Conservation (phyloP, 2,888 invertebrate species). For the Zaprionus obscuricornis region DNA sequence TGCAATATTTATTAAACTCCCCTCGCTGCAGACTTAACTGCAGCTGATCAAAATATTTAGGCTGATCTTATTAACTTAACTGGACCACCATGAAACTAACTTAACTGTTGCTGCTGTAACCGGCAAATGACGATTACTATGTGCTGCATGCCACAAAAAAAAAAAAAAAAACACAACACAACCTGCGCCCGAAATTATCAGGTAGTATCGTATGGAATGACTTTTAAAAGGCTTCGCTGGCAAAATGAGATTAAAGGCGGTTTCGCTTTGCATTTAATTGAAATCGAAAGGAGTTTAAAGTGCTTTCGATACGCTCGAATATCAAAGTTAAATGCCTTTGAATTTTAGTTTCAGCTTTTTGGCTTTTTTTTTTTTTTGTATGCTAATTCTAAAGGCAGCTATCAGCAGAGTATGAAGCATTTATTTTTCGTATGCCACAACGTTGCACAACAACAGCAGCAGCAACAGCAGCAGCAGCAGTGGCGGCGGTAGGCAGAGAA, state of each 20-base stretch:
- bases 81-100: constrained; percentile 29
- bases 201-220: constrained; percentile 10
- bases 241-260: constrained; percentile 2
- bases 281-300: constrained; percentile 55
- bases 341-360: too few relatives aligned
- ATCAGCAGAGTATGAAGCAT: constrained; percentile 9
- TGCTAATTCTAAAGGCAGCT: constrained; percentile 8
- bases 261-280: constrained; percentile 57
- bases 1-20: neutral
- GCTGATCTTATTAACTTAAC: constrained; percentile 1
- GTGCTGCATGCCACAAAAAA: too few relatives aligned
- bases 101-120: too few relatives aligned
- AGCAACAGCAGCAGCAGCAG: neutral
- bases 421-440: constrained; percentile 10
- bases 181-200: constrained; percentile 29
- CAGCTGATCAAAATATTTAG: constrained; percentile 24
- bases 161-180: neutral
- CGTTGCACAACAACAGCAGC: constrained; percentile 21
- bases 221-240: constrained; percentile 14
- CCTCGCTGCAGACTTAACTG: constrained; percentile 4
- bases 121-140: too few relatives aligned
- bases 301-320: constrained; percentile 37
- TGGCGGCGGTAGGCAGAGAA: constrained; percentile 2
- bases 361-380: too few relatives aligned
- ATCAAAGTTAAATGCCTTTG: constrained; percentile 14